Evolutionary conservation across 2,888 invertebrate genomes (phyloP).

Genomic region (Cryptocephalus moraei): DNA sequence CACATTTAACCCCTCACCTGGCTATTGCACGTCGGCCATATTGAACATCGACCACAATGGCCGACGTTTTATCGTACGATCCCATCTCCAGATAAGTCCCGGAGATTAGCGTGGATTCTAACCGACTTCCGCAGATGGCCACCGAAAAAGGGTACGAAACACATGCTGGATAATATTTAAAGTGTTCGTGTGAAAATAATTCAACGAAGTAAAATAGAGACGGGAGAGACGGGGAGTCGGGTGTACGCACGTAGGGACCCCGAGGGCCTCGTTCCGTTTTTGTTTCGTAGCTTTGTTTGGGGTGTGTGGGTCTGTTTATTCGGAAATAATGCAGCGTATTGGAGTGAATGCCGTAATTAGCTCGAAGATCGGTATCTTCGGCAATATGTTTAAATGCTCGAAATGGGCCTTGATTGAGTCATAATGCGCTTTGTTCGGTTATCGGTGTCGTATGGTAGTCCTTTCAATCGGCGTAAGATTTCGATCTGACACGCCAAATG

Average conservation of each 20-base stretch:
- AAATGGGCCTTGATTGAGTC: no score
- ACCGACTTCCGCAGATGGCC: conserved; percentile 41
- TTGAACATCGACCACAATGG: conserved; percentile 35
- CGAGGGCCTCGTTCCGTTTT: neutral
- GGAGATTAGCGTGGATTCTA: conserved; percentile 38
- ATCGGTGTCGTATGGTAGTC: no score
- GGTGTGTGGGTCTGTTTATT: no score
- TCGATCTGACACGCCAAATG: no score
- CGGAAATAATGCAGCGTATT: no score
- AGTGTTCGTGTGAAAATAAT: conserved; percentile 23
- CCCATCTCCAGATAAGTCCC: conserved; percentile 32
- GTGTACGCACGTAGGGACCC: conserved; percentile 1
- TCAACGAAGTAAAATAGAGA: conserved; percentile 5
- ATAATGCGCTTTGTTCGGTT: no score
- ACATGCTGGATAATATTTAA: conserved; percentile 5
- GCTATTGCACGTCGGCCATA: conserved; percentile 26
- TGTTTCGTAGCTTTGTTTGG: no score
- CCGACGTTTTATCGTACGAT: conserved; percentile 33
- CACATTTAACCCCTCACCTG: conserved; percentile 34
- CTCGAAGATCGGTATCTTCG: no score
- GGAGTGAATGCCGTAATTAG: no score
- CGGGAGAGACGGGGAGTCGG: neutral
- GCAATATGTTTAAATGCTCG: no score
- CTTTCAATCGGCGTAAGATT: no score
- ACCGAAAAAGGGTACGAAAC: conserved; percentile 21